Evolutionary conservation across 2,113 vertebrate genomes (phyloP), one percentile per base, ranked within the genome.

Genomic region (Lonchura striata): DNA sequence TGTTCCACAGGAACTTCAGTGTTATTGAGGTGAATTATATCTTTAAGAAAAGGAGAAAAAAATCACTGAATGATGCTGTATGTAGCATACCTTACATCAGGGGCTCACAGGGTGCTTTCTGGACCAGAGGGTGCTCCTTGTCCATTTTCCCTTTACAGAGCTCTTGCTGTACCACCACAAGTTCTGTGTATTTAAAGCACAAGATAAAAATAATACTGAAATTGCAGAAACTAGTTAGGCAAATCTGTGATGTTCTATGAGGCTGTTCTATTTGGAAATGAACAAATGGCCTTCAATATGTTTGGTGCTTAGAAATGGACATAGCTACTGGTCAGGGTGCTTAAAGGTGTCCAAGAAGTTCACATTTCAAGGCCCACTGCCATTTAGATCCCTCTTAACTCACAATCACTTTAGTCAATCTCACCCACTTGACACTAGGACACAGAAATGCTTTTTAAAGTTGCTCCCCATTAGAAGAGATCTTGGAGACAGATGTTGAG

Each of bases 1-100:
- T 53, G 21, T 64, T 25, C 11, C 65, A 97, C 47, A 6, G 97
- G 97, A 18, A 99, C 98, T 97, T 99, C 99, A 6, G 98, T 98
- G 30, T 98, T 94, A 56, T 82, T 96, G 74, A 99, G 97, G 93
- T 99, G 90, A 33, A 96, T 98, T 82, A 99, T 76, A 96, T 99
- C 99, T 99, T 87, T 65, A 5, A 33, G 42, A 84, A 82, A 54
- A 64, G 37, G 33, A 84, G 39, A 60, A 47, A 64, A 68, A 39
- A 14, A 85, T n/a, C 13, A 54, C 25, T 16, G 15, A 42, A 20
- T 27, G 31, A 56, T 22, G 15, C 23, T 18, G 3, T n/a, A 13
- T 16, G 44, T 35, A 47, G 13, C 4, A 4, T 42, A 50, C 24
- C 37, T 78, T 49, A 44, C 24, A 33, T 1, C 28, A 50, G n/a